phyloP scores from a whole-genome alignment of 2,888 invertebrate genomes.

The Luffia ferchaultella region DNA sequence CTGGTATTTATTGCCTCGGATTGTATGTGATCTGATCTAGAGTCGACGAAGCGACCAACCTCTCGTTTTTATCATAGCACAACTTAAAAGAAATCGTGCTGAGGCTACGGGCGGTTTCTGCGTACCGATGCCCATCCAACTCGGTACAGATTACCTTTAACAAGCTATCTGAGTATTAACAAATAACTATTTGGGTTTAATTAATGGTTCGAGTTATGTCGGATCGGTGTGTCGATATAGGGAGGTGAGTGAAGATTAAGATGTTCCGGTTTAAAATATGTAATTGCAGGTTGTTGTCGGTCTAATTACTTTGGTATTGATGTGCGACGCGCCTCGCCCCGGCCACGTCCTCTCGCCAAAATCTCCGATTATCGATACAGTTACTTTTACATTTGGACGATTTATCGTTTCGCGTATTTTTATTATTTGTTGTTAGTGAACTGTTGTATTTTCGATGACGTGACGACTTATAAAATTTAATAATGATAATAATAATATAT shows the following conservation, averaged over 20 bases:
- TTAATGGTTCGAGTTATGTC: neutral
- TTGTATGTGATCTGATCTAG: constrained; percentile 1
- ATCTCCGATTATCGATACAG: neutral
- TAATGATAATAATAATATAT: too few relatives aligned
- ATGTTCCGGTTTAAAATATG: neutral
- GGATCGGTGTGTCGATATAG: neutral
- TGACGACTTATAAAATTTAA: too few relatives aligned
- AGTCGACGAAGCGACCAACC: neutral
- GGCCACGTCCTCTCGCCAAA: neutral
- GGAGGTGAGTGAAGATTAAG: neutral
- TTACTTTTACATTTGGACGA: neutral
- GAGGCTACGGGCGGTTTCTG: neutral
- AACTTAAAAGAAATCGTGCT: neutral
- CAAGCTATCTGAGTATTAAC: neutral
- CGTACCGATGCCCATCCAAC: neutral
- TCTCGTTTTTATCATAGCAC: neutral
- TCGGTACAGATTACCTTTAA: neutral
- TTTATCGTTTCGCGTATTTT: too few relatives aligned
- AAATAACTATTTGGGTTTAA: neutral
- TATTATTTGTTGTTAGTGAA: too few relatives aligned
- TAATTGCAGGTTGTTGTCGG: neutral
- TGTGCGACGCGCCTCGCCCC: neutral
- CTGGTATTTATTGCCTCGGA: constrained; percentile 7
- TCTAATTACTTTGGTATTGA: neutral
- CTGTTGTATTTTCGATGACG: too few relatives aligned